A percentile compares a stretch with the other conserved stretches of the same genome.
Conservation (phyloP, 2,113 vertebrate species). For the Helogale parvula region DNA sequence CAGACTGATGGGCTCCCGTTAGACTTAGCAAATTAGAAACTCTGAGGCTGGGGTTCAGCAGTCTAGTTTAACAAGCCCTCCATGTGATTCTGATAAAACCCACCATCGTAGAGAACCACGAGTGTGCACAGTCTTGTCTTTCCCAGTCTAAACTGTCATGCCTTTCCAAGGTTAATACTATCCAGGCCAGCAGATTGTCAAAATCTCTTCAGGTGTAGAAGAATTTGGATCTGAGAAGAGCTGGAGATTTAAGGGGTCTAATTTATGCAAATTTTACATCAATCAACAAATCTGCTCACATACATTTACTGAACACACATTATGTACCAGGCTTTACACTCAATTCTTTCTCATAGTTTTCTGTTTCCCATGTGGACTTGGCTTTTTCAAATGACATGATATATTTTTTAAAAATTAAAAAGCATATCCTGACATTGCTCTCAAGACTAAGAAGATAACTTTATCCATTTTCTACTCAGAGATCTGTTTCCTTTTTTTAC, state of each 20-base stretch:
- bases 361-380: neutral
- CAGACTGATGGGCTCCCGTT: neutral
- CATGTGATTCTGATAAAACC: neutral
- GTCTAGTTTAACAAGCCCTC: neutral
- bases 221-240: neutral
- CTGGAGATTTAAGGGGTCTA: neutral
- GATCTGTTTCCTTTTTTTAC: neutral
- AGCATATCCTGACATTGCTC: neutral
- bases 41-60: neutral
- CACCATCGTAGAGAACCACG: neutral
- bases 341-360: neutral
- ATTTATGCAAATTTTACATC: neutral
- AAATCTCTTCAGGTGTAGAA: neutral
- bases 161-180: neutral
- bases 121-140: fast-evolving
- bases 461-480: neutral
- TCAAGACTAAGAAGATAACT: neutral
- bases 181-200: neutral
- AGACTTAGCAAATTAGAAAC: neutral
- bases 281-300: neutral
- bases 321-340: neutral
- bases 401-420: neutral
- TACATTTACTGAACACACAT: neutral
- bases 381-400: neutral
- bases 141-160: neutral